Evolutionary conservation across 2,113 vertebrate genomes (phyloP).

Genomic region (Erythrocercus mccallii): DNA sequence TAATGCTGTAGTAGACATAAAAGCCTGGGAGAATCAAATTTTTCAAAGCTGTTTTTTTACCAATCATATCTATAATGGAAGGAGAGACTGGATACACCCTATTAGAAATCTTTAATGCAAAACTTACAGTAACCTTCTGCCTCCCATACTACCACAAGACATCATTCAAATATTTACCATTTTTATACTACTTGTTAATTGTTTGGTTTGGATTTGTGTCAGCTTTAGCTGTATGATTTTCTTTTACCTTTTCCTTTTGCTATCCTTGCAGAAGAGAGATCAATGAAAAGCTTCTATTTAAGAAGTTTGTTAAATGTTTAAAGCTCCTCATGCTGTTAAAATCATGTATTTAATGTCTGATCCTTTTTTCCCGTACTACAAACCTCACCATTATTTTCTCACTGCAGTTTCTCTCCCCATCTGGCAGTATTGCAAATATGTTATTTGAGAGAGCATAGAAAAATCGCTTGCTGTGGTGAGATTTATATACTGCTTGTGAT

Average conservation of each 20-base stretch:
- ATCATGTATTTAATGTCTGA: constrained; percentile 38
- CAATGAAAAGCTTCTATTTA: constrained; percentile 54
- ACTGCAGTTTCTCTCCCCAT: constrained; percentile 56
- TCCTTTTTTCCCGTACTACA: constrained; percentile 39
- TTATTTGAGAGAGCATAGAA: constrained; percentile 58
- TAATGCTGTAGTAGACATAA: constrained; percentile 34
- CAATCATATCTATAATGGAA: neutral
- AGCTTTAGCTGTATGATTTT: constrained; percentile 9
- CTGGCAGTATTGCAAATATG: constrained; percentile 60
- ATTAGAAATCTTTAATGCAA: constrained; percentile 54
- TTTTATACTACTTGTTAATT: constrained; percentile 67
- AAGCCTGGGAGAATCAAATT: neutral
- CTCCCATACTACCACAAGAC: constrained; percentile 40
- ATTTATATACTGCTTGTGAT: constrained; percentile 55
- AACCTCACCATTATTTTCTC: constrained; percentile 57
- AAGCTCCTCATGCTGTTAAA: constrained; percentile 51
- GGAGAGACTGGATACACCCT: neutral
- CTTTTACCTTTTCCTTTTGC: constrained; percentile 26
- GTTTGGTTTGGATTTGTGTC: constrained; percentile 60
- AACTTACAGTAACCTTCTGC: constrained; percentile 45
- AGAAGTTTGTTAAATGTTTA: constrained; percentile 46
- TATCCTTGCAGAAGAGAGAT: constrained; percentile 18
- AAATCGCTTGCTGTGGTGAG: constrained; percentile 60
- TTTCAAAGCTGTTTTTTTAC: constrained; percentile 37
- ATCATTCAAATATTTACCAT: constrained; percentile 62